Evolutionary conservation across 1,140 invertebrate species (phyloP), one percentile per base, ranked within the genome.

Genomic region (Pantala flavescens): DNA sequence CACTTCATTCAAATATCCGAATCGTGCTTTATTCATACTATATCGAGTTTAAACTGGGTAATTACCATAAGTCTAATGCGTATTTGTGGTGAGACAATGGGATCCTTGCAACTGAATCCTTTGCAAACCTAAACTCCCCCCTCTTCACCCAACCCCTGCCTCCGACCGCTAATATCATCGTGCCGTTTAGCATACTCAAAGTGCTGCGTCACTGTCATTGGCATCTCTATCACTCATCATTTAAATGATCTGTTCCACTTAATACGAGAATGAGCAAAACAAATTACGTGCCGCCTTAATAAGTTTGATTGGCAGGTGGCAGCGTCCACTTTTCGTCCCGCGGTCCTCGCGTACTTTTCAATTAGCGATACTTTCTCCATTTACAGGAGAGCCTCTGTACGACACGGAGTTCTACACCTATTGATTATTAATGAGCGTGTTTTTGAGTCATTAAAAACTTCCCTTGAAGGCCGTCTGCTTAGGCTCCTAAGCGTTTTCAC

Each of bases 161-260:
- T 21, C 49, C 49, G 49, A 3, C 49, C 49, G 49, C 49, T 63
- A 63, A 63, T 63, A 63, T 3, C 49, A 21, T 21, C 49, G n/a
- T 63, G 49, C 49, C 49, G 49, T 63, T 63, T 63, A 63, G 49
- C 49, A 63, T 63, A 63, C 49, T 63, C 16, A 21, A 63, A 63
- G n/a, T 21, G 49, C 49, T 63, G 49, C 49, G 49, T 63, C 49
- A 63, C 49, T 63, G 49, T 63, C 49, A 63, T 63, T 63, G 49
- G 49, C 49, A 63, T 63, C 49, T 63, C 49, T 63, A 63, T 63
- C 49, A 12, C 16, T 63, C 49, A 63, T 63, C 49, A 21, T 63
- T 63, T 63, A 63, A 63, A 63, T 63, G 49, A 63, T 63, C 49
- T 63, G 49, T 63, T 63, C 49, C 49, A 63, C 16, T 63, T 63